Evolutionary conservation across 1,140 invertebrate genomes (phyloP).

Genomic region (Leptinotarsa texana): DNA sequence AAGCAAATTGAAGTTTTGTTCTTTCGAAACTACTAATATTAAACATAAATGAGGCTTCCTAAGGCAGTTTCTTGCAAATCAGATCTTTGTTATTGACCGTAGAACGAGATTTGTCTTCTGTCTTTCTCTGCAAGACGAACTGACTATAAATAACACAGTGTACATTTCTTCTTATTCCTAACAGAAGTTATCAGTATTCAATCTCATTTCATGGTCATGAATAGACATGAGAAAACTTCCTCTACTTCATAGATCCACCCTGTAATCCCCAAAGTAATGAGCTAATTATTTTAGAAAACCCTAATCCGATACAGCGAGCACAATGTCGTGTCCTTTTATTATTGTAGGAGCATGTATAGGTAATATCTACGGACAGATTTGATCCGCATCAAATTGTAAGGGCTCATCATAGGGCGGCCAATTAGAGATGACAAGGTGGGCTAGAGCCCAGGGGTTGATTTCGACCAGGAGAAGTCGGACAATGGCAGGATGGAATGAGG

Average conservation of each 20-base stretch:
- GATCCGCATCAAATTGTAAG: slow-evolving; percentile 29
- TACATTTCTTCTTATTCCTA: no score
- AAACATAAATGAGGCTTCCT: no score
- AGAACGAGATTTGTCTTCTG: no score
- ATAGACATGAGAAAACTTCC: no score
- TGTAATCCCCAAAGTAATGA: background rate
- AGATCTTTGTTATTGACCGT: no score
- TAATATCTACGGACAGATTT: slow-evolving; percentile 30
- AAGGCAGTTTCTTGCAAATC: no score
- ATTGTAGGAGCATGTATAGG: slow-evolving; percentile 27
- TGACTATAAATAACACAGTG: no score
- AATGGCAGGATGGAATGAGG: background rate
- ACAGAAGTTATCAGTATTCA: no score
- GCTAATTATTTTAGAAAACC: slow-evolving; percentile 22
- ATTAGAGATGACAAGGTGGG: slow-evolving; percentile 28
- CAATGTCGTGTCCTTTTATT: slow-evolving; percentile 28
- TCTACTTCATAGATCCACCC: background rate
- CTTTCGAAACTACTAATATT: no score
- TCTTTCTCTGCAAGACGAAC: no score
- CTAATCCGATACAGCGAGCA: slow-evolving; percentile 29
- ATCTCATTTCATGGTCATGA: no score
- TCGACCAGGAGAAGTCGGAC: slow-evolving; percentile 12
- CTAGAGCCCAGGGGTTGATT: slow-evolving; percentile 17
- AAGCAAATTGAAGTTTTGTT: no score
- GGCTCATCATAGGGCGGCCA: slow-evolving; percentile 31